Base-by-base conservation (phyloP, 2,888 invertebrate species). In the Altica lythri region DNA sequence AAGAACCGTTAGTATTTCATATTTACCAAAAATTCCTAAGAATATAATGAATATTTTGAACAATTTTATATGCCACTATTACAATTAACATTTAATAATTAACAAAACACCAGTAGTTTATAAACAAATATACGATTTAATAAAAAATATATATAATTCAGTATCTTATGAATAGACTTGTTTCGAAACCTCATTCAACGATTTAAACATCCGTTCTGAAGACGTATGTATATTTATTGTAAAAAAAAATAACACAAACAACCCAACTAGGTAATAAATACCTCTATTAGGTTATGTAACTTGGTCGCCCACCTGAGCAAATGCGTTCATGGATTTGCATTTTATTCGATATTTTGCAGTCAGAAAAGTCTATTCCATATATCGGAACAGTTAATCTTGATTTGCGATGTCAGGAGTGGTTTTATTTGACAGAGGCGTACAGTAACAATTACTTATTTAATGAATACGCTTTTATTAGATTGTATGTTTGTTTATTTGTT, bases 301-400 rank as follows among this genome's bases (percentile, higher is more conserved):
- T 45, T 32, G 40, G 13, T 52, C 54, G 49, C 54, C 54, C 54
- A 54, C 54, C 43, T 49, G 19, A 25, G 30, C 48, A 54, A 48
- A 32, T 38, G 44, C 32, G 29, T 27, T 37, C 19, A 18, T 34
- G 22, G 40, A 54, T 50, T 54, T 54, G 49, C 49, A 54, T 47
- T 54, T 54, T 49, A 45, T 37, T 45, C 49, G 40, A 50, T 45
- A 45, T 50, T 50, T 54, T 54, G 30, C 38, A 27, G 29, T 44
- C 42, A 17, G 19, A 32, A 32, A 40, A 32, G 32, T 42, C 16
- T 30, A 29, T 38, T 38, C 48, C 22, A 30, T 54, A 40, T 54
- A 54, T 54, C 54, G 34, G 45, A 38, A 54, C 54, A 42, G 38
- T 54, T 50, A 40, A 50, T 49, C 54, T 48, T 49, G 48, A 54